Base-by-base conservation (phyloP, 92 coral and sea anemone genomes). In the Heliopora coerulea region DNA sequence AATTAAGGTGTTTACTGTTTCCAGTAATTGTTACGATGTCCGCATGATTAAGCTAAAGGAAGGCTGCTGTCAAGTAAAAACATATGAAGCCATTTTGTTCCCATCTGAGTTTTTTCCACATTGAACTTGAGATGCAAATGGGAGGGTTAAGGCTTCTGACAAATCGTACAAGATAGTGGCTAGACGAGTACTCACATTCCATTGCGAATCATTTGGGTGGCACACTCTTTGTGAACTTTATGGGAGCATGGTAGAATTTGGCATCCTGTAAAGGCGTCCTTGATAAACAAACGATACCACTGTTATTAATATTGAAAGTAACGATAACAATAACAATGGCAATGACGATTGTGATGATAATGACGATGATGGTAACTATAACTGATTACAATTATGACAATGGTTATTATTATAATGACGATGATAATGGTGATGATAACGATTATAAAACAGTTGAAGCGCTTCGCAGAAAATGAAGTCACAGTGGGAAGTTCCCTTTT, bases 251-350 rank as follows among this genome's bases (percentile, higher is more conserved):
- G 88, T 18, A 89, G 59, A 49, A 89, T 81, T 40, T 87, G 91
- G 56, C 96, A 90, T 31, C 96, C 96, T 56, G 88, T 77, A 67
- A 90, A 90, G 21, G 96, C 91, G 48, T 90, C 96, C 96, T 90
- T 31, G 1, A 54, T 12, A 21, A 49, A 41, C 37, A 17, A 46
- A 54, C 10, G 54, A 7, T 18, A n/a, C 26, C 12, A 65, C 21
- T 52, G 42, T 4, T 37, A 18, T 4, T 37, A 37, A 37, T 37
- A 11, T 4, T 37, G 42, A 37, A 3, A 37, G 11, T 37, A 11
- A 37, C 42, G 11, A 37, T 37, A 4, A 37, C 11, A 37, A 37
- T 37, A 11, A 37, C 42, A 11, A 37, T 24, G 17, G 7, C 21
- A 6, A 19, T 19, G 26, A 54, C 23, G 19, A 54, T 54, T 1